Evolutionary conservation across 2,888 invertebrate species (phyloP).

Genomic region (Anthrax anthrax): DNA sequence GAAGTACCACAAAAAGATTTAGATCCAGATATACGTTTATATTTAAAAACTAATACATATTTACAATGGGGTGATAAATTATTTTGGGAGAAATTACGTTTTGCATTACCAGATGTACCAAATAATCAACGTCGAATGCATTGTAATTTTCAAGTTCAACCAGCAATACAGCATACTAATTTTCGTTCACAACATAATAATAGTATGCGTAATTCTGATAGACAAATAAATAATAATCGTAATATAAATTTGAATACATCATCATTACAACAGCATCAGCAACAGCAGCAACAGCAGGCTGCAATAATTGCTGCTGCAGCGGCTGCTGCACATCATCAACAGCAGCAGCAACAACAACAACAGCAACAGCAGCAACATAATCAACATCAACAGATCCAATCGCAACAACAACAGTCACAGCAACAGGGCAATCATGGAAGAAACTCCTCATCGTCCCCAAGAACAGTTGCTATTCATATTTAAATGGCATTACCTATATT

Average conservation of each 20-base stretch:
- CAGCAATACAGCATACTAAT: conserved; percentile 68
- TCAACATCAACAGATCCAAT: conserved; percentile 18
- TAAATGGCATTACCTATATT: no score
- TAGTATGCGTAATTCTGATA: conserved; percentile 40
- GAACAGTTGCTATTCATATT: conserved; percentile 21
- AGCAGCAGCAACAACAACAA: conserved; percentile 11
- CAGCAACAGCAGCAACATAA: conserved; percentile 25
- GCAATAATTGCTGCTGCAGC: conserved; percentile 11
- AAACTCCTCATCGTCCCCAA: conserved; percentile 9
- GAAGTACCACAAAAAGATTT: conserved; percentile 79
- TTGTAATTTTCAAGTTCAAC: conserved; percentile 28
- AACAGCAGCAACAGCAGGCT: conserved; percentile 33
- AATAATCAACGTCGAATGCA: conserved; percentile 34
- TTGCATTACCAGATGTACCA: conserved; percentile 69
- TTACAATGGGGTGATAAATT: conserved; percentile 87
- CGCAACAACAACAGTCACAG: conserved; percentile 14
- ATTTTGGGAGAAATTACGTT: conserved; percentile 92
- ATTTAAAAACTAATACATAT: conserved; percentile 80
- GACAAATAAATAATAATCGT: conserved; percentile 24
- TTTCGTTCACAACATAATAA: conserved; percentile 41
- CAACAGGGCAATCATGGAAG: conserved; percentile 7
- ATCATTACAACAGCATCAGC: conserved; percentile 10
- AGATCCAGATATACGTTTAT: conserved; percentile 78
- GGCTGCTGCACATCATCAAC: conserved; percentile 18
- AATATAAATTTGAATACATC: conserved; percentile 5